A percentile compares a stretch with the other conserved stretches of the same genome.
phyloP scores from a whole-genome alignment of 92 coral and sea anemone species.

The Parazoanthus darwini region DNA sequence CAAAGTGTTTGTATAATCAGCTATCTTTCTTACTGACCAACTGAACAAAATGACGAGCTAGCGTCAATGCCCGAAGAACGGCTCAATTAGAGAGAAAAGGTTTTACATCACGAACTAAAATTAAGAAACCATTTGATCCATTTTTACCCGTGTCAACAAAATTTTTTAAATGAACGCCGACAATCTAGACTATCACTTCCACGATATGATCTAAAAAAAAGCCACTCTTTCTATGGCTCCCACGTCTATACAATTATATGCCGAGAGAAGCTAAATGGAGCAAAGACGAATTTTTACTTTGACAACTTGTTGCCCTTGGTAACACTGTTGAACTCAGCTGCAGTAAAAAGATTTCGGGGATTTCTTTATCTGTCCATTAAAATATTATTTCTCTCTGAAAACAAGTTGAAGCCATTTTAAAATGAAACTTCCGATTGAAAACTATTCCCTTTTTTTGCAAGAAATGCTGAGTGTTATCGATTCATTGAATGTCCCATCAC shows the following conservation, averaged over 20 bases:
- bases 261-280: background rate
- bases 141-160: background rate
- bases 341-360: background rate
- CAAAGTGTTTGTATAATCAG: background rate
- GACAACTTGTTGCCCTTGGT: slow-evolving; percentile 18
- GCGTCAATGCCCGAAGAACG: background rate
- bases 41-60: background rate
- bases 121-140: too few relatives aligned
- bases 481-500: background rate
- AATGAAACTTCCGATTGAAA: background rate
- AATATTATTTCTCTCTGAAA: background rate
- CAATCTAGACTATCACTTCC: background rate
- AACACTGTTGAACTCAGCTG: background rate
- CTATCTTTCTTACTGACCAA: background rate
- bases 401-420: background rate
- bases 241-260: background rate
- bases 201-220: background rate
- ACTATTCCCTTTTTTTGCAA: background rate
- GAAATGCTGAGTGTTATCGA: background rate
- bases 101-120: too few relatives aligned
- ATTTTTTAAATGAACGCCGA: background rate
- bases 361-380: background rate
- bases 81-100: too few relatives aligned
- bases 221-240: background rate
- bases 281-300: background rate